phyloP scores from a whole-genome alignment of 2,888 invertebrate genomes.

The Caenorhabditis doughertyi region DNA sequence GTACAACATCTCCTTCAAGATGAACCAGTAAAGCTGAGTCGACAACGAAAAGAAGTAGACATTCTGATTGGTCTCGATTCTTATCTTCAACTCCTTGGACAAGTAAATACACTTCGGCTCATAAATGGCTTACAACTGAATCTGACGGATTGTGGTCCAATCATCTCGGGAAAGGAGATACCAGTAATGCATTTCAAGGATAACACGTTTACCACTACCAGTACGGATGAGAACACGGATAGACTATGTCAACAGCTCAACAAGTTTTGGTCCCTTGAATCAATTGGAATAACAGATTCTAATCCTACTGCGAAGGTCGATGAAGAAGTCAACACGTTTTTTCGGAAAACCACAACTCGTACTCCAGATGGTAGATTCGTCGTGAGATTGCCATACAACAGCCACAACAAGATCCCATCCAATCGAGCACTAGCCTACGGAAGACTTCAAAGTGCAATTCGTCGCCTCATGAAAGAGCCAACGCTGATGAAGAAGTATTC shows the following conservation, averaged over 20 bases:
- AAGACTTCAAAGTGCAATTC: background rate
- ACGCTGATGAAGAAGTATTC: background rate
- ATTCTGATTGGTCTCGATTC: background rate
- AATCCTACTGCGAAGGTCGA: background rate
- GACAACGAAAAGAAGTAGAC: background rate
- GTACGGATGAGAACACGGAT: background rate
- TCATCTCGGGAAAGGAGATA: background rate
- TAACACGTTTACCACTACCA: background rate
- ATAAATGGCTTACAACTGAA: background rate
- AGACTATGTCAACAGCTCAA: background rate
- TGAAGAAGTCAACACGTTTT: slow-evolving; percentile 4
- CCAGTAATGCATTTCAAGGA: background rate
- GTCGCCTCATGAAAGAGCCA: background rate
- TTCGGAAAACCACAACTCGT: background rate
- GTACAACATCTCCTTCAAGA: background rate
- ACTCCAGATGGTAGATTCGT: background rate
- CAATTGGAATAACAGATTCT: background rate
- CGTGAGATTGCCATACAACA: background rate
- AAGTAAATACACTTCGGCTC: background rate
- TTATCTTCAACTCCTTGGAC: background rate
- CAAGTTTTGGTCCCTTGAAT: background rate
- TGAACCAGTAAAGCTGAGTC: background rate
- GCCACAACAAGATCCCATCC: background rate
- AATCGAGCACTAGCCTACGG: slow-evolving; percentile 2
- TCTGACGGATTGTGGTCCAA: background rate